Base-by-base conservation (phyloP, 2,888 invertebrate species). In the Pyrochroa serraticornis region DNA sequence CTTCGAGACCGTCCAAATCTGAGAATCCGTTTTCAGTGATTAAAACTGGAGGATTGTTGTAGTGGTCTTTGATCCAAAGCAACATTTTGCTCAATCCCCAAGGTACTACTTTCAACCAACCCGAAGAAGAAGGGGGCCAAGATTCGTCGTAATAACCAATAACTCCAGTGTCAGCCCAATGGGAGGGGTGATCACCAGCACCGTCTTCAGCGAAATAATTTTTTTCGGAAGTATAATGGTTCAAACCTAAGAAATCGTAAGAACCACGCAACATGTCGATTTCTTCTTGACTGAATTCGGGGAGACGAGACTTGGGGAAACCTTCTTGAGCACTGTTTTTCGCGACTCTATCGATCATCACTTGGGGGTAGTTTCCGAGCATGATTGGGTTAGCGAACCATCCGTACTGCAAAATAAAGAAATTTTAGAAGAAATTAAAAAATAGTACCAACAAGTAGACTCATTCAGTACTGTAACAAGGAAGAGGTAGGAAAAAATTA, bases 181-280 rank as follows among this genome's bases (percentile, higher is more conserved):
- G 44, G 7, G 43, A 44, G 7, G 51, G 51, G 14, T 51, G 44
- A 7, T 36, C 45, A n/a, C 45, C 45, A 8, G 35, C 43, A n/a
- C 44, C 1, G 78, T 66, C 5, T 41, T 48, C 80, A 78, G 80
- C 0, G 36, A 63, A 0, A 12, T 54, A 31, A 71, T 79, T 79
- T 12, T 80, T 46, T 47, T 67, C 77, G 0, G 84, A 82, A 67
- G 84, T 82, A 69, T 87, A 87, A 65, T 84, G 83, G 66, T 87
- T 87, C 12, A 86, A 67, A 0, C 85, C 86, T 39, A 85, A 81
- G 72, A 85, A 86, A 67, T 87, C 87, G 1, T 82, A 79, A 45
- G 83, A 62, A 70, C 79, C 87, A 81, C 65, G 44, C 72, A 74
- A 53, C 30, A 43, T 46, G 43, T 53, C 52, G 47, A 82, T 80